Evolutionary conservation across 2,113 vertebrate genomes (phyloP).

Genomic region (Rhinopomastus cyanomelas): DNA sequence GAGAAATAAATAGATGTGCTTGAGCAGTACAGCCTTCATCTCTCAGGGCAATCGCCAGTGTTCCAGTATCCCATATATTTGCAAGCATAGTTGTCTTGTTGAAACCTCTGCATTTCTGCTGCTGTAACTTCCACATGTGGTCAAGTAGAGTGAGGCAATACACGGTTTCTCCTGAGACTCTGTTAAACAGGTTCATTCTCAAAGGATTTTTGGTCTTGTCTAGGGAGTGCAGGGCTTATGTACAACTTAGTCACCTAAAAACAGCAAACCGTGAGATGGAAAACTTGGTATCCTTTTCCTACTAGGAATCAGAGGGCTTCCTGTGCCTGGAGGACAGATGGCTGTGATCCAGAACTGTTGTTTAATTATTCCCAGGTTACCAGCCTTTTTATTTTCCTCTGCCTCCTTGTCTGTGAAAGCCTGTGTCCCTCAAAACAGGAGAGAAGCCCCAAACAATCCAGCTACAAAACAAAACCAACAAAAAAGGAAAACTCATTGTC

Average conservation of each 20-base stretch:
- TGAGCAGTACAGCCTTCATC: not conserved
- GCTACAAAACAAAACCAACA: not conserved
- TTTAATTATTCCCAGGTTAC: not conserved
- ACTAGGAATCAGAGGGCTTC: not conserved
- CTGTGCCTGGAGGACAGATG: not conserved
- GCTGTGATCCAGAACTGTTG: not conserved
- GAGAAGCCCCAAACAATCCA: not conserved
- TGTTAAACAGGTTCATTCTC: not conserved
- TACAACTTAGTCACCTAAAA: not conserved
- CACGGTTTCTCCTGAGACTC: not conserved
- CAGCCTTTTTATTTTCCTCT: not conserved
- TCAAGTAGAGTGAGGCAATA: not conserved
- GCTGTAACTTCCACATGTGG: not conserved
- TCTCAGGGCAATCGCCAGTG: not conserved
- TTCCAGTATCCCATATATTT: not conserved
- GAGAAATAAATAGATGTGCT: not conserved
- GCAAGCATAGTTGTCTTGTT: not conserved
- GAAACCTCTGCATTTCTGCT: not conserved
- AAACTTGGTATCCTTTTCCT: slow-evolving; percentile 18
- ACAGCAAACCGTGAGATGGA: not conserved
- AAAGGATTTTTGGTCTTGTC: not conserved
- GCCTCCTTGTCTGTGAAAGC: not conserved
- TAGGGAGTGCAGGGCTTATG: not conserved
- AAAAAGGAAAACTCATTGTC: not conserved
- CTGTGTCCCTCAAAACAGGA: not conserved